Base-by-base conservation (phyloP, 1,140 invertebrate species). In the Drosophila sturtevanti region DNA sequence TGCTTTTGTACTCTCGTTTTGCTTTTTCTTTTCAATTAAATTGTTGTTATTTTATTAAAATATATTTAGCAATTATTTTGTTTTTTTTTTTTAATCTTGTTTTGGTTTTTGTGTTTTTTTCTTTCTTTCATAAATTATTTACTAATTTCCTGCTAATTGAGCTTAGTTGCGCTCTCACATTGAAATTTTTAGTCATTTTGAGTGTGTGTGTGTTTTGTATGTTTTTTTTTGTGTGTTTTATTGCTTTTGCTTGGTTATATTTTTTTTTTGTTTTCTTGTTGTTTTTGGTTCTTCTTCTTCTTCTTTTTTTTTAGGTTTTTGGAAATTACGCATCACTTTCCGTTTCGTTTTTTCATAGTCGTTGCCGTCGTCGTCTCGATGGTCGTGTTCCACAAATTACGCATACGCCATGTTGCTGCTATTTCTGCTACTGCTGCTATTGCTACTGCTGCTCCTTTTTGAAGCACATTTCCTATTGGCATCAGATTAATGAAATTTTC, bases 251-350 rank as follows among this genome's bases (percentile, higher is more conserved):
- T 1, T 58, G 7, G 44, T n/a, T n/a, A n/a, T n/a, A n/a, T 65
- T 56, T 55, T 16, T 0, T 51, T 41, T 12, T 56, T 21, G 35
- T 61, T 37, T 54, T 38, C 18, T 21, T 64, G 34, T 31, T 27
- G 37, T 31, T 48, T 38, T 52, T 61, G 52, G 22, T 41, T 52
- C 16, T 48, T 65, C 56, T 68, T 67, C 14, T 69, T 60, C 10
- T 21, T 34, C 38, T 16, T 62, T 67, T 66, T 14, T 7, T 59
- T 61, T 41, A 41, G 18, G 54, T 54, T 69, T 62, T 76, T 48
- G 67, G 75, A 87, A 87, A 87, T 89, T 87, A 87, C 84, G 84
- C 84, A 89, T 87, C 82, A 87, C 84, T 87, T 87, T 87, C 82
- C 64, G 71, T 87, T 87, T 87, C 82, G 79, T 87, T 89, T 79